Evolutionary conservation across 1,140 invertebrate genomes (phyloP), one percentile per base, ranked within the genome.

Genomic region (Melitaea cinxia): DNA sequence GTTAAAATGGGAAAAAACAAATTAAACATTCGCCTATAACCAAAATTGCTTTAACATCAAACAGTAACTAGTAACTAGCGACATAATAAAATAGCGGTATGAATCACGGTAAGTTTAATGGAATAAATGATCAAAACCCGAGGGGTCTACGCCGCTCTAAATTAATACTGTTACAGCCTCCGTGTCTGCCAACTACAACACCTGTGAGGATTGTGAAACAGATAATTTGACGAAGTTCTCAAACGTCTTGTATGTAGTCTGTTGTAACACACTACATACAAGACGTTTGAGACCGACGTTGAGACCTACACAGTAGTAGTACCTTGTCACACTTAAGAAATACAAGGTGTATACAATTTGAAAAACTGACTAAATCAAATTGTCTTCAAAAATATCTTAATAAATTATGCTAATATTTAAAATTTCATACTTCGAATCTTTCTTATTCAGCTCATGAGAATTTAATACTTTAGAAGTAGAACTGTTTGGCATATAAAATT

Each of bases 81-180:
- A 4, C 39, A 39, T 49, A 56, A 65, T 73, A 47, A 60, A 70
- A 52, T 39, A 50, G 56, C 60, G 53, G 65, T 71, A 68, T 68
- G 66, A 68, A 73, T 60, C 67, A 53, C 65, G 56, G 64, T 77
- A 80, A 85, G 68, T 83, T 85, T 83, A 83, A 85, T 85, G 77
- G 83, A 85, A 85, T 83, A 81, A 75, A 72, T 81, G 72, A 83
- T 76, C 71, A 65, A 68, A 55, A 56, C 62, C 53, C 58, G 52
- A 19, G 50, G n/a, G 61, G 59, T 28, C 67, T 45, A 42, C 39
- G 64, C 65, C 49, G 63, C 15, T 72, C 49, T 72, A 70, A 77
- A 77, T 77, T 77, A 71, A 74, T 69, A 70, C 37, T 55, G 62
- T 73, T 68, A 67, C 68, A 68, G 47, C 33, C 63, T 50, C 54